Conservation (phyloP, 2,797 vertebrate species). For the Loris lydekkerianus region DNA sequence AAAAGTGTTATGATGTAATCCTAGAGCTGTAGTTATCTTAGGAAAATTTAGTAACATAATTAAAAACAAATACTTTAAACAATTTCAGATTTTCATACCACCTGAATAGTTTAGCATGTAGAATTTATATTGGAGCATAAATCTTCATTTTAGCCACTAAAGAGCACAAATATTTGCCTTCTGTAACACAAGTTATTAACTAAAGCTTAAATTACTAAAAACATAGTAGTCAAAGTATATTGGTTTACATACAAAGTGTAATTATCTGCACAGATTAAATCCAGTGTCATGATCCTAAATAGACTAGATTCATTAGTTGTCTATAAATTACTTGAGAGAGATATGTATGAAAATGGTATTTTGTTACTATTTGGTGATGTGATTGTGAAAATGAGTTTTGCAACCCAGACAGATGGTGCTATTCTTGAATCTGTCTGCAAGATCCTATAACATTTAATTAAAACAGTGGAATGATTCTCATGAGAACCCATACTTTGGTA, state of each 20-base stretch:
- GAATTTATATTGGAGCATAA: slow-evolving; percentile 49
- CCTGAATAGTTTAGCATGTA: slow-evolving; percentile 55
- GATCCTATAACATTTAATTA: slow-evolving; percentile 87
- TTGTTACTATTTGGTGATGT: slow-evolving; percentile 76
- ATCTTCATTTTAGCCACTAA: slow-evolving; percentile 50
- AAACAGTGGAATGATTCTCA: slow-evolving; percentile 85
- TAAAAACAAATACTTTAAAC: slow-evolving; percentile 37
- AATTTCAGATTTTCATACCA: slow-evolving; percentile 13
- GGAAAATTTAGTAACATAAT: slow-evolving; percentile 39
- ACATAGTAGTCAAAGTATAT: slow-evolving; percentile 23
- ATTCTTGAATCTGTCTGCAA: slow-evolving; percentile 86
- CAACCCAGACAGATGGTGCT: slow-evolving; percentile 87
- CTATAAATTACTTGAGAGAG: slow-evolving; percentile 74
- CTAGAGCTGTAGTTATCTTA: slow-evolving; percentile 46
- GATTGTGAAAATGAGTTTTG: slow-evolving; percentile 79
- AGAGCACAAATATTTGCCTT: slow-evolving; percentile 69
- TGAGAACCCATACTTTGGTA: slow-evolving; percentile 82
- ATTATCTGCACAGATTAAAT: slow-evolving; percentile 42
- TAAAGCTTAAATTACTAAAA: background rate
- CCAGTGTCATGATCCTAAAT: background rate
- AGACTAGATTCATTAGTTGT: slow-evolving; percentile 65
- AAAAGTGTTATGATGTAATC: slow-evolving; percentile 38
- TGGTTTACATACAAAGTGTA: slow-evolving; percentile 67
- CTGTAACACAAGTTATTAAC: slow-evolving; percentile 14
- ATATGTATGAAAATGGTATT: slow-evolving; percentile 73